phyloP scores from a whole-genome alignment of 2,797 vertebrate species.

The Dendrocincla fuliginosa region DNA sequence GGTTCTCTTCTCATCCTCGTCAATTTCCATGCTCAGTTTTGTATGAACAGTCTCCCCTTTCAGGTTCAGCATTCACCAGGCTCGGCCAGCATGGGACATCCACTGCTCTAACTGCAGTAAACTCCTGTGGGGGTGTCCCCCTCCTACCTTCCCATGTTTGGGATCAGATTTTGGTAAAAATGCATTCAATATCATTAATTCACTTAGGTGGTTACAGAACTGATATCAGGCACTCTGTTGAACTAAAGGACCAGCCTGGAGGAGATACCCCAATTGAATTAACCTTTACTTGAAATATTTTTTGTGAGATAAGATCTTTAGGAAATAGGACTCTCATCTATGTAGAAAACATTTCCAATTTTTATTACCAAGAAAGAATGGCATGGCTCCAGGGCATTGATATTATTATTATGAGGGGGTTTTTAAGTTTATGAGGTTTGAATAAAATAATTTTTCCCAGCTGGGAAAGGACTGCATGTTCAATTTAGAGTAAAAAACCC shows the following conservation, averaged over 20 bases:
- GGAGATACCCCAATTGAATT: not conserved
- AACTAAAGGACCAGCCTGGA: not conserved
- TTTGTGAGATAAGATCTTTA: not conserved
- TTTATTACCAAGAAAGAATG: not conserved
- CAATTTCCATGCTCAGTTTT: not conserved
- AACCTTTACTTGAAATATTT: not conserved
- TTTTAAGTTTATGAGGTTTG: not conserved
- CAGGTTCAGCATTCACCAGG: not conserved
- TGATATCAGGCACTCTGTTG: not conserved
- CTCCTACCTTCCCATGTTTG: not conserved
- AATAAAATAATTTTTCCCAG: not conserved
- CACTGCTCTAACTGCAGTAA: accelerated
- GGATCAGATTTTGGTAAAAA: not conserved
- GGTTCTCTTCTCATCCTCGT: not conserved
- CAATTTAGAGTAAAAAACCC: not conserved
- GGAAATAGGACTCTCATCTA: not conserved
- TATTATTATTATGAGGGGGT: not conserved
- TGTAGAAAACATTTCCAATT: not conserved
- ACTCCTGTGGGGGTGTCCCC: not conserved
- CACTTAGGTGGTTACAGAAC: not conserved
- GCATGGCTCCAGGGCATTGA: not conserved
- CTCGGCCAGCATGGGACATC: not conserved
- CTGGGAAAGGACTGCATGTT: not conserved
- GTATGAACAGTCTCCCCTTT: not conserved
- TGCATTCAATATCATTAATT: not conserved